phyloP scores from a whole-genome alignment of 2,113 vertebrate species.

The Nibea coibor region DNA sequence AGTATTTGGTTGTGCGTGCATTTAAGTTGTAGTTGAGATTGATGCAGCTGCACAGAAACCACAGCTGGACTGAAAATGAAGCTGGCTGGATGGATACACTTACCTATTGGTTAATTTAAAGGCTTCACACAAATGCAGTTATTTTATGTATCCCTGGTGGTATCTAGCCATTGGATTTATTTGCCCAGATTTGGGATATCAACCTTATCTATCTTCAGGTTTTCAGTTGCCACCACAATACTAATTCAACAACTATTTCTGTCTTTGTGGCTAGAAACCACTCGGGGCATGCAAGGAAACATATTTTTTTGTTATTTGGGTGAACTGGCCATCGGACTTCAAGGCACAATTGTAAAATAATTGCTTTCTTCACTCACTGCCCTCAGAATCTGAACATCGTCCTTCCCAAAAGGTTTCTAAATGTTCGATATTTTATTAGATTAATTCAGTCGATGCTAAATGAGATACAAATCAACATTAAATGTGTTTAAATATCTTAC shows the following conservation, averaged over 20 bases:
- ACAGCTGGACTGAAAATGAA: too few species aligned
- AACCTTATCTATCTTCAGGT: too few species aligned
- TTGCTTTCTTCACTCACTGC: conserved; percentile 46
- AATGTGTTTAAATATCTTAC: conserved; percentile 74
- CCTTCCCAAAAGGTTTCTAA: conserved; percentile 64
- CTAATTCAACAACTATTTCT: neutral
- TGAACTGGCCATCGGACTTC: neutral
- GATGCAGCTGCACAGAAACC: too few species aligned
- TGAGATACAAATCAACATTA: conserved; percentile 79
- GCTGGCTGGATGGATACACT: neutral
- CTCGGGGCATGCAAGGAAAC: neutral
- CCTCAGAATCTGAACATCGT: conserved; percentile 59
- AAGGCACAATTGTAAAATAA: conserved; percentile 59
- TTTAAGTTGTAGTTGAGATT: too few species aligned
- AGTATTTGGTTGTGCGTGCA: too few species aligned
- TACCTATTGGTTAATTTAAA: neutral
- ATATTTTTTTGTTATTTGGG: neutral
- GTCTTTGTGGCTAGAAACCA: neutral
- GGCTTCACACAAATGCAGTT: neutral
- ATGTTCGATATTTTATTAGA: conserved; percentile 76
- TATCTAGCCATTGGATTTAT: neutral
- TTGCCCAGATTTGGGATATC: neutral
- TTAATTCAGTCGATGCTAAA: conserved; percentile 72
- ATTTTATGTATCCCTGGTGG: neutral
- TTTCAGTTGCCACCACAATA: too few species aligned